Base-by-base conservation (phyloP, 2,888 invertebrate species). In the Tupiocoris notatus region DNA sequence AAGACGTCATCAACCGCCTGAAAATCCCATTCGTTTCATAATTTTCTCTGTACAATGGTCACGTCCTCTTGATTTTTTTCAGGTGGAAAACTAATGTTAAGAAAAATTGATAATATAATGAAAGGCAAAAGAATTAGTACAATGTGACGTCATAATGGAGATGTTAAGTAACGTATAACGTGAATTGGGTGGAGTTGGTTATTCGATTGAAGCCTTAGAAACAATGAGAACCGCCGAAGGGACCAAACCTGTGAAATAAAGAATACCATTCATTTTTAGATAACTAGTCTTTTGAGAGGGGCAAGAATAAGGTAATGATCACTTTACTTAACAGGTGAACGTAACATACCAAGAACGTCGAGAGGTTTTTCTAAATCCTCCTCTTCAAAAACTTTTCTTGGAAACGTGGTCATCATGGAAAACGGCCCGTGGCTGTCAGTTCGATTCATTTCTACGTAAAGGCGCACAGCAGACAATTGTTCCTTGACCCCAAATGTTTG, bases 361-460 rank as follows among this genome's bases (percentile, higher is more conserved):
- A 98, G 85, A 0, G 97, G 94, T 82, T 91, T 92, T 77, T 94
- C 92, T 85, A 94, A 96, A 83, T 98, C 97, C 1, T 95, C 95
- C 12, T 86, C 88, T 0, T 88, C 86, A 83, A 96, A 98, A 70
- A 95, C 89, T 85, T 93, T 94, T 82, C 90, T 91, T 6, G 98
- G 97, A 85, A 95, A 98, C 82, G 89, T 91, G 1, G 95, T 96
- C 92, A 97, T 95, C 80, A 98, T 85, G 74, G 90, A 90, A 85
- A 97, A 96, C 2, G 88, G 85, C 62, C 85, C 87, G 0, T 86
- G 85, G 9, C 88, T 88, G 81, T 93, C 91, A 59, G 89, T 89
- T 70, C 93, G 88, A 82, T 96, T 92, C 86, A 96, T 88, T 86
- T 95, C 91, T 66, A 98, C 88, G 85, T 89, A 98, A 58, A 96